Conservation (phyloP, 2,113 vertebrate species). For the Archilochus colubris region DNA sequence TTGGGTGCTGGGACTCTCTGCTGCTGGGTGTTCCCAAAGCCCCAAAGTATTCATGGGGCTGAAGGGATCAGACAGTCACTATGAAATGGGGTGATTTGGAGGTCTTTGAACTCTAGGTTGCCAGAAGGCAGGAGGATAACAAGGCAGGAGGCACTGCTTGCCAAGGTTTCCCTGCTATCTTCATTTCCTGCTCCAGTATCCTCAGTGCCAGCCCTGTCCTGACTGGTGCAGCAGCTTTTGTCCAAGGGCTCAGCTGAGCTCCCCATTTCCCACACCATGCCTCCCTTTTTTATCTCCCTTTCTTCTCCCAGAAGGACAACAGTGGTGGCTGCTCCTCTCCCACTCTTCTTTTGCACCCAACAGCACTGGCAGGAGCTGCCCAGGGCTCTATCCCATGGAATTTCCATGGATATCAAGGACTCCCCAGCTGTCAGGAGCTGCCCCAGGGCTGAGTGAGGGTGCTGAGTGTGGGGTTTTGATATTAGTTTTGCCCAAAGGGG, state of each 20-base stretch:
- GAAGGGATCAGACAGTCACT: not conserved
- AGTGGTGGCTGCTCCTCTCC: not conserved
- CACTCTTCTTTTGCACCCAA: not conserved
- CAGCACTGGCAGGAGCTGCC: not conserved
- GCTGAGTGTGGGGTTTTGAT: not conserved
- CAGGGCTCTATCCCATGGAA: not conserved
- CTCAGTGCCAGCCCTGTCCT: not conserved
- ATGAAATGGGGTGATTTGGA: conserved; percentile 8
- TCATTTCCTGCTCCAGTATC: not conserved
- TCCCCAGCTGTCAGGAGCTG: not conserved
- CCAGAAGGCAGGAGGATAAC: conserved; percentile 56
- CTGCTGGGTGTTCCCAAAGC: conserved; percentile 32
- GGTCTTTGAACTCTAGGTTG: conserved; percentile 53
- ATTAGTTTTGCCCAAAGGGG: not conserved
- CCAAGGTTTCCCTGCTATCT: not conserved
- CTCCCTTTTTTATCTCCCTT: not conserved
- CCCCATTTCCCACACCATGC: not conserved
- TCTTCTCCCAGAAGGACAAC: rapidly evolving
- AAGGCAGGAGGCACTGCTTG: conserved; percentile 3
- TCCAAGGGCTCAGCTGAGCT: not conserved
- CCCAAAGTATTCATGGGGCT: not conserved
- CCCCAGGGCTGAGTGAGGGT: not conserved
- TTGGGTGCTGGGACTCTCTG: conserved; percentile 7
- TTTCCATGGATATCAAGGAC: not conserved
- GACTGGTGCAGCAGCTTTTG: not conserved